Percentiles rank a stretch among this genome's conserved stretches.
Evolutionary conservation across 2,888 invertebrate genomes (phyloP).

Genomic region (Hedya salicella): DNA sequence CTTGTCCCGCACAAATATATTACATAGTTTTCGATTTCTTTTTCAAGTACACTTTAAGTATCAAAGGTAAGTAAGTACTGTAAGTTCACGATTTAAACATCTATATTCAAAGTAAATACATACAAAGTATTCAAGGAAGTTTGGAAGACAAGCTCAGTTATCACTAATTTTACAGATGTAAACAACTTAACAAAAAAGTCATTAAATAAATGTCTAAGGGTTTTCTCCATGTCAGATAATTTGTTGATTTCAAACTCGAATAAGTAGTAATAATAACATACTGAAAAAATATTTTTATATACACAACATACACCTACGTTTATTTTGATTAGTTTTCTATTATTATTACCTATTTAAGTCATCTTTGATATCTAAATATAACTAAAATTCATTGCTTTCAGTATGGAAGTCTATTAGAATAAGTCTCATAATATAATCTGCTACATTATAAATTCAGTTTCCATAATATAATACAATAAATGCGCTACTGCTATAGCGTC

Average conservation of each 20-base stretch:
- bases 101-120: slow-evolving; percentile 4
- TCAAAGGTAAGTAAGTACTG: slow-evolving; percentile 7
- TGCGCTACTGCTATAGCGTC: slow-evolving; percentile 60
- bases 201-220: not conserved
- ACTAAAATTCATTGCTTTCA: not conserved
- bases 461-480: slow-evolving; percentile 25
- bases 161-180: not conserved
- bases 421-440: slow-evolving; percentile 33
- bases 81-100: not conserved
- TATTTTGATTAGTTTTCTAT: not conserved
- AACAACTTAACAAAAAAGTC: not conserved
- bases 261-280: not conserved
- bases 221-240: not conserved
- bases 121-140: not conserved
- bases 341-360: not conserved
- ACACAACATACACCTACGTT: not conserved
- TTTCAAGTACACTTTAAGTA: slow-evolving; percentile 16
- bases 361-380: slow-evolving; percentile 7
- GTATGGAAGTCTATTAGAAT: not conserved
- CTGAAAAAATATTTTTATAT: not conserved
- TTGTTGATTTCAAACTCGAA: not conserved
- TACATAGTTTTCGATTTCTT: not conserved
- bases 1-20: not conserved
- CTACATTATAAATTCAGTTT: slow-evolving; percentile 28
- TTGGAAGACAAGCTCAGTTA: slow-evolving; percentile 28